Percentiles rank a stretch among this genome's conserved stretches.
Evolutionary conservation across 1,140 invertebrate species (phyloP).

Genomic region (Hypothenemus hampei): DNA sequence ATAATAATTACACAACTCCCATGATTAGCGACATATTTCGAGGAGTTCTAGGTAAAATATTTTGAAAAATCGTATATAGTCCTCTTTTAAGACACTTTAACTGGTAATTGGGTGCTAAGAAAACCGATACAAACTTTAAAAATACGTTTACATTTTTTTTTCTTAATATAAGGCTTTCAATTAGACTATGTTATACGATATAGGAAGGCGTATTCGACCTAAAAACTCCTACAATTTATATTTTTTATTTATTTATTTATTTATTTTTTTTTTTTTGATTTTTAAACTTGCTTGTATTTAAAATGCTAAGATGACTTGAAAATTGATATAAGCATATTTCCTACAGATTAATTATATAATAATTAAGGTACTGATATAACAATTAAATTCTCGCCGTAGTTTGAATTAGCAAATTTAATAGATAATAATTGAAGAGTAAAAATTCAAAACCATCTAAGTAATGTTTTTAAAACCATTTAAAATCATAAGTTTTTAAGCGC

Average conservation of each 20-base stretch:
- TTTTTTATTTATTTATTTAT: constrained; percentile 15
- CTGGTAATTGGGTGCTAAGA: neutral
- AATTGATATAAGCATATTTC: constrained; percentile 29
- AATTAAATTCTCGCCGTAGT: no score
- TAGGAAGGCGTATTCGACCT: neutral
- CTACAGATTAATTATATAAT: constrained; percentile 25
- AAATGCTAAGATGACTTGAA: constrained; percentile 26
- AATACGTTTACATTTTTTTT: neutral
- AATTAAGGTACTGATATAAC: no score
- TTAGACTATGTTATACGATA: neutral
- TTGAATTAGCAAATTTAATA: no score
- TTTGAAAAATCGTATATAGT: neutral
- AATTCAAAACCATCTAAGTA: no score
- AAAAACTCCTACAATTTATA: constrained; percentile 13
- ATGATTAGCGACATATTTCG: constrained; percentile 21
- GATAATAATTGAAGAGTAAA: no score
- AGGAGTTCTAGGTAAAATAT: constrained; percentile 6
- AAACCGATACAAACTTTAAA: neutral
- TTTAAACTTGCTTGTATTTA: constrained; percentile 19
- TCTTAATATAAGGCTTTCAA: neutral
- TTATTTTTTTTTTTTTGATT: constrained; percentile 19
- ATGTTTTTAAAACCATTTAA: no score
- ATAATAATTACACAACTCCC: constrained; percentile 24
- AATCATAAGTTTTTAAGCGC: no score
- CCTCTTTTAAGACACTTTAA: neutral